Base-by-base conservation (phyloP, 2,888 invertebrate species). In the Microchrysa polita region DNA sequence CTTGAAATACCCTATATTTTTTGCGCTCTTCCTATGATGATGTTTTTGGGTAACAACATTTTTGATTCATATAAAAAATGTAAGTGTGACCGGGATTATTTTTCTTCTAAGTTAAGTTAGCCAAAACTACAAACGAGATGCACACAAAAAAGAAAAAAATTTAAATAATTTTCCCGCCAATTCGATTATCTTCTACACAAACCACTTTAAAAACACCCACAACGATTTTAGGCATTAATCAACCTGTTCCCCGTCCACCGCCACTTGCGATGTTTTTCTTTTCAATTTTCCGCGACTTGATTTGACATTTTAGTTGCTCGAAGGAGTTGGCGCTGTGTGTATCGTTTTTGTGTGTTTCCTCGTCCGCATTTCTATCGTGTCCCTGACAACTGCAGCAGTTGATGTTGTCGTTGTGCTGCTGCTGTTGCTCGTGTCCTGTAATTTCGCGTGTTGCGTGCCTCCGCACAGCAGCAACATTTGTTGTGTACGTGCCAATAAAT, bases 251-350 rank as follows among this genome's bases (percentile, higher is more conserved):
- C 44, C 12, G 14, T 20, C 44, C 5, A 10, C 23, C 65, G 34
- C 44, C 34, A 44, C 12, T 22, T 65, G n/a, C 65, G 65, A 65
- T 65, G 65, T 48, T 65, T n/a, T 44, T 12, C 18, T 14, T n/a
- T 48, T 65, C 48, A 22, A 14, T 27, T 59, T 65, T 7, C 10
- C 44, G 20, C 1, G 7, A 2, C 55, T 55, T 20, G 5, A 5
- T n/a, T 22, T 65, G 65, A 65, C 65, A 65, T 44, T 65, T 65
- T 22, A 14, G 27, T 34, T 34, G 4, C n/a, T 63, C 63, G 20
- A 40, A 65, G 65, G 65, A 65, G 65, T 65, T 65, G 65, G 65
- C 65, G 65, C 65, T 65, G 65, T 40, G 18, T 12, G 48, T 16
- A 18, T 18, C 23, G 65, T 65, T 2, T 18, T 20, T 10, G 22